Conservation (phyloP, 2,888 invertebrate genomes). For the Nasonovia ribisnigri region DNA sequence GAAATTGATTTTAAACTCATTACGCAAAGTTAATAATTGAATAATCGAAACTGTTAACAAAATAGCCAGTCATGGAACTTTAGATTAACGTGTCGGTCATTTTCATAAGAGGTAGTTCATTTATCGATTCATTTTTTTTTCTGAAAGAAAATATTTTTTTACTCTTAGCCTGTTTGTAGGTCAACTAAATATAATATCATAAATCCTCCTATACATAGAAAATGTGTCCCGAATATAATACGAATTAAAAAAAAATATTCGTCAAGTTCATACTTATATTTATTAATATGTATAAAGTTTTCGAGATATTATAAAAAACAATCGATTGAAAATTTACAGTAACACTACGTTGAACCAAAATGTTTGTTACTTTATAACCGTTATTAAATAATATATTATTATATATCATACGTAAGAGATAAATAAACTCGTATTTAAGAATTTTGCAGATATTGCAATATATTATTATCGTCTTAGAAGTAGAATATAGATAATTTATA, state of each 20-base stretch:
- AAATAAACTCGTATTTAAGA: not conserved
- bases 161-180: not conserved
- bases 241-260: not conserved
- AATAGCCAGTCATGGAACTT: not conserved
- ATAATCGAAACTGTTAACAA: not conserved
- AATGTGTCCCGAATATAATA: not conserved
- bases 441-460: not conserved
- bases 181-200: not conserved
- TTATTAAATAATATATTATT: too few relatives aligned
- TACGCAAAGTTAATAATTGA: slow-evolving; percentile 26
- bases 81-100: not conserved
- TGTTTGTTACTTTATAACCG: too few relatives aligned
- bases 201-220: not conserved
- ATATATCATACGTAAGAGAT: too few relatives aligned
- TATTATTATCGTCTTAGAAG: not conserved
- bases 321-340: not conserved
- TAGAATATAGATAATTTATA: not conserved
- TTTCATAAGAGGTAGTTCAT: not conserved
- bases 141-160: not conserved
- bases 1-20: slow-evolving; percentile 41
- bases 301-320: not conserved
- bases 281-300: not conserved
- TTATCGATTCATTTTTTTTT: not conserved
- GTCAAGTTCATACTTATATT: not conserved
- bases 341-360: not conserved